Evolutionary conservation across 2,113 vertebrate genomes (phyloP), one percentile per base, ranked within the genome.

Genomic region (Melanerpes formicivorus): DNA sequence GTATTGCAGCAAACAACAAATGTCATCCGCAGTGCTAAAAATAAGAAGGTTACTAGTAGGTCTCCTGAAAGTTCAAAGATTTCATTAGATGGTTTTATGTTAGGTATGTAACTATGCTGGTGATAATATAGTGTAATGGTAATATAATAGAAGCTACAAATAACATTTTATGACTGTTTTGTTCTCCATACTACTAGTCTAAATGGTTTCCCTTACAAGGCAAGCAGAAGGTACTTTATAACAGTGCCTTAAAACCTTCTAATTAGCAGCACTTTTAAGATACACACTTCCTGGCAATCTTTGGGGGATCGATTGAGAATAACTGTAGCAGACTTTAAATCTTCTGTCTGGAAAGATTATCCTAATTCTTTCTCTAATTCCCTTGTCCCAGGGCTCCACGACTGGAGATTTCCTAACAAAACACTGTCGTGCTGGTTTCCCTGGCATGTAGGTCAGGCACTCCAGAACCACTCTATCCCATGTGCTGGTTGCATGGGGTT

Each of bases 121-220:
- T 90, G 87, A 84, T 96, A 93, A 93, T 91, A 59, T 21, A 95
- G 84, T 87, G 93, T 96, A 91, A 94, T 96, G 87, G 88, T 90
- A 93, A 94, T 96, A 93, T 96, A 96, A 96, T 93, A 92, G 96
- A 94, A 88, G 93, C 92, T 76, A 95, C 94, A 97, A 96, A 96
- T 88, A 78, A 42, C 12, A 3, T 88, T 93, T 95, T 93, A 71
- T 84, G 84, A 90, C 70, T 82, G 85, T 94, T 95, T 93, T 86
- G 77, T 87, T 93, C 93, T 87, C 64, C 87, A 5, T 58, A 34
- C 55, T 88, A 32, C 82, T 79, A 48, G 70, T 64, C 81, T 93
- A 90, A 85, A 93, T 92, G 90, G 87, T 85, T 90, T 95, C 42
- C 91, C 82, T 74, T 29, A 66, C 84, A 84, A 94, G 48, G 79